A percentile compares a stretch with the other conserved stretches of the same genome.
Evolutionary conservation across 2,888 invertebrate genomes (phyloP).

Genomic region (Scaptomyza parva): DNA sequence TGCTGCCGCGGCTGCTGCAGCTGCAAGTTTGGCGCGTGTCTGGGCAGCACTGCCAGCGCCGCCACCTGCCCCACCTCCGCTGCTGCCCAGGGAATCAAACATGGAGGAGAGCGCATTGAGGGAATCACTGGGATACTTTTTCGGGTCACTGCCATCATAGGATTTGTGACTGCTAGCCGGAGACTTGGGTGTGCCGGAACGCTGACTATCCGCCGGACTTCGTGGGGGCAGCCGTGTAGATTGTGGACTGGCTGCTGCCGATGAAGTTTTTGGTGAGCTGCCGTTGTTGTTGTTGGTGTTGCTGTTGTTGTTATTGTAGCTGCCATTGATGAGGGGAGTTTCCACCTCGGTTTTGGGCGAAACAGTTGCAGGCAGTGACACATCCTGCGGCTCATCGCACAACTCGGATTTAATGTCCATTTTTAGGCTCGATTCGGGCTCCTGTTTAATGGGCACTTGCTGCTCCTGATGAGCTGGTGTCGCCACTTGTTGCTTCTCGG

Average conservation of each 20-base stretch:
- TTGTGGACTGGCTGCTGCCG: slow-evolving; percentile 80
- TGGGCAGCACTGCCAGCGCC: slow-evolving; percentile 46
- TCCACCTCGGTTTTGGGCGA: slow-evolving; percentile 69
- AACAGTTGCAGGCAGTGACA: background rate
- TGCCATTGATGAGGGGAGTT: slow-evolving; percentile 63
- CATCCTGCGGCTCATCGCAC: slow-evolving; percentile 57
- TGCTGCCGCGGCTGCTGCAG: slow-evolving; percentile 46
- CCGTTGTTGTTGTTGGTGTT: slow-evolving; percentile 64
- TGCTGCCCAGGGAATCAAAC: slow-evolving; percentile 91
- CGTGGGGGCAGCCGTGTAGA: slow-evolving; percentile 82
- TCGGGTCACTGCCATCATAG: slow-evolving; percentile 83
- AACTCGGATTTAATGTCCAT: slow-evolving; percentile 81
- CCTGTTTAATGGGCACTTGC: slow-evolving; percentile 59
- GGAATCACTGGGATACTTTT: slow-evolving; percentile 87
- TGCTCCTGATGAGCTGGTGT: slow-evolving; percentile 67
- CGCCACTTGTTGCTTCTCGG: slow-evolving; percentile 86
- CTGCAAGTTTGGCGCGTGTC: slow-evolving; percentile 86
- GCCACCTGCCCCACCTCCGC: slow-evolving; percentile 50
- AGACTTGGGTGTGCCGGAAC: slow-evolving; percentile 92
- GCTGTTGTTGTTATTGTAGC: slow-evolving; percentile 82
- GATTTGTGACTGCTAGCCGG: slow-evolving; percentile 86
- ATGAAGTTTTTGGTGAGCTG: slow-evolving; percentile 71
- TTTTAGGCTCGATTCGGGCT: slow-evolving; percentile 65
- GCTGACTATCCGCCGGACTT: slow-evolving; percentile 91
- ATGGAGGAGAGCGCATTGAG: slow-evolving; percentile 94